Percentiles rank a stretch among this genome's conserved stretches.
These are phyloP conservation scores for Nephrotoma flavescens DNA, from an alignment of 2,888 invertebrate genomes.

Conservation along the genomic window DNA sequence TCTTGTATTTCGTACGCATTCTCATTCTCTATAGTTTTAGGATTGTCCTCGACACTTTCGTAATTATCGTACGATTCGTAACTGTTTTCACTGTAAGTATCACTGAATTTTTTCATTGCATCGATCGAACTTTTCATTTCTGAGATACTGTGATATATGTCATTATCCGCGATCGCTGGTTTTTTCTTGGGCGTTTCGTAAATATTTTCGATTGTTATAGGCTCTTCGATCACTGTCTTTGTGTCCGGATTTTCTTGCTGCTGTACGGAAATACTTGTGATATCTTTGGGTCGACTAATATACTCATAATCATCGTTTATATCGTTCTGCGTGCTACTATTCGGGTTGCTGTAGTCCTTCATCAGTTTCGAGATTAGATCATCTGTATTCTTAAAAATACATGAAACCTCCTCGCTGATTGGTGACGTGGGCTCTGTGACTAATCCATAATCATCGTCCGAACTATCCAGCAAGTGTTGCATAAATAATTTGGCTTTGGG, in stretches of 20 bases:
- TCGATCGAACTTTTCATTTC: conserved; percentile 16
- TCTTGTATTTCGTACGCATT: conserved; percentile 29
- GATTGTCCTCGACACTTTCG: conserved; percentile 20
- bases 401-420: background rate
- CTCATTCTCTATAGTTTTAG: conserved; percentile 19
- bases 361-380: background rate
- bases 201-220: background rate
- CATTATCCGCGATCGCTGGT: conserved; percentile 11
- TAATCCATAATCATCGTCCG: background rate
- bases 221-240: background rate
- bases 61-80: conserved; percentile 23
- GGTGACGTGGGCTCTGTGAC: background rate
- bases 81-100: conserved; percentile 8
- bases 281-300: background rate
- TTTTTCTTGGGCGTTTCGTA: conserved; percentile 1
- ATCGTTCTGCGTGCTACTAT: background rate
- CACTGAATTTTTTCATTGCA: background rate
- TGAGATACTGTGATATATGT: conserved; percentile 27
- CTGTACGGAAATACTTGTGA: background rate
- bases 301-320: background rate
- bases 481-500: background rate
- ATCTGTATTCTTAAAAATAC: background rate
- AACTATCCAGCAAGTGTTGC: background rate
- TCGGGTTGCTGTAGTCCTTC: background rate
- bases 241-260: background rate